These are phyloP conservation scores for Pelecanoides urinatrix DNA, from an alignment of 2,113 vertebrate species.

Conservation along the genomic window DNA sequence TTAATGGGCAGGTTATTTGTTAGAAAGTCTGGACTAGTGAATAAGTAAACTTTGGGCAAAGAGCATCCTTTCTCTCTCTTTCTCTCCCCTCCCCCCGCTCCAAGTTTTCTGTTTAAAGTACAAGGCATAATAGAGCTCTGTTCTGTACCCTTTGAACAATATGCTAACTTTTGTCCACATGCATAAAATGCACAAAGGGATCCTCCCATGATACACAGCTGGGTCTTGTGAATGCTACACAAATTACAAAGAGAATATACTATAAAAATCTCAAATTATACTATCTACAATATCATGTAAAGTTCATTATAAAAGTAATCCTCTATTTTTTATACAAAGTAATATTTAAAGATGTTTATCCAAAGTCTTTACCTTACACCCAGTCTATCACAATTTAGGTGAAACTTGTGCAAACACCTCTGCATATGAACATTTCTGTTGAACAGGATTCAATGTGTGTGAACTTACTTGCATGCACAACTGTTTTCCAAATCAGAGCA, in stretches of 20 bases:
- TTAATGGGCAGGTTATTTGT: not conserved
- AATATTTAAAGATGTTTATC: not conserved
- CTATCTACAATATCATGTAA: not conserved
- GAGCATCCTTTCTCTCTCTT: not conserved
- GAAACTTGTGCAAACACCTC: not conserved
- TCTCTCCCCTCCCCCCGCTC: rapidly evolving
- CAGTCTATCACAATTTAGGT: not conserved
- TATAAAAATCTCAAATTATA: not conserved
- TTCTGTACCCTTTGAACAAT: not conserved
- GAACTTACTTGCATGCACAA: not conserved
- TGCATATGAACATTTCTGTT: not conserved
- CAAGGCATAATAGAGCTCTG: not conserved
- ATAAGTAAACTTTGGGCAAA: not conserved
- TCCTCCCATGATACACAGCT: not conserved
- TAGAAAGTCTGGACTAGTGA: not conserved
- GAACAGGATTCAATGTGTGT: not conserved
- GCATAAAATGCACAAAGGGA: not conserved
- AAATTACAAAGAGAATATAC: not conserved
- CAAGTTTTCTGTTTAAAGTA: not conserved
- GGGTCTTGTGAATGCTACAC: not conserved
- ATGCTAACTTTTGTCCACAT: not conserved
- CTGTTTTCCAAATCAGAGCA: not conserved
- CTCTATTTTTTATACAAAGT: not conserved
- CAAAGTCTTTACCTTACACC: not conserved
- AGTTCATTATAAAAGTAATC: not conserved